Base-by-base conservation (phyloP, 1,140 invertebrate species). In the Phenacoccus solenopsis region DNA sequence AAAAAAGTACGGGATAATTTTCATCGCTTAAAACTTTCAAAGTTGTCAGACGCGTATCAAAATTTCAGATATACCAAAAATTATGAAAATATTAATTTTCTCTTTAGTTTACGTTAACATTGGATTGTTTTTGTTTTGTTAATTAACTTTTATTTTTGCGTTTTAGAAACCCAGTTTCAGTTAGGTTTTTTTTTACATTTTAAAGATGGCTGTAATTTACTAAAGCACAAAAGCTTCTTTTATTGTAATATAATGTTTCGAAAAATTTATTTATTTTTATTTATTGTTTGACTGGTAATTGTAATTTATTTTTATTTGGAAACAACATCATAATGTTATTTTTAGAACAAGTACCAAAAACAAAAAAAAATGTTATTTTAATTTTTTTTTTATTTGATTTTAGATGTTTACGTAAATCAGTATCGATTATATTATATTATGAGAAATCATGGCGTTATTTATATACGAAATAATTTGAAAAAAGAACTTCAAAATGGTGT, bases 241-340 rank as follows among this genome's bases (percentile, higher is more conserved):
- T 24, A 25, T 20, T 64, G 59, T 64, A 64, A 64, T 27, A 64
- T 64, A 64, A 25, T 64, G 59, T 64, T 64, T 64, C 22, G 25
- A 64, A 64, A 38, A 38, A 38, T 38, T n/a, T 64, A 25, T 27
- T 24, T 64, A 24, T 24, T 25, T 22, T 20, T 25, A 5, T 64
- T 27, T 64, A 64, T 64, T 64, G 59, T 64, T 64, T 64, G 59
- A 64, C 59, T 64, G 59, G 59, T 64, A 64, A 64, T 64, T 64
- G 59, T 64, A 64, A 64, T 64, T 49, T 49, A 49, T 49, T 49
- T 49, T 49, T 49, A 49, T n/a, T 49, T 49, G 25, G 25, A 64
- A 38, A 38, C 9, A 38, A 25, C 21, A 64, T 64, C 16, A 64
- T 64, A 25, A 49, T 20, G 5, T 64, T 25, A 64, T 64, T 64